A percentile compares a stretch with the other conserved stretches of the same genome.
These are phyloP conservation scores for Sebastes baramenuke DNA, from an alignment of 2,797 vertebrate genomes.

Conservation along the genomic window DNA sequence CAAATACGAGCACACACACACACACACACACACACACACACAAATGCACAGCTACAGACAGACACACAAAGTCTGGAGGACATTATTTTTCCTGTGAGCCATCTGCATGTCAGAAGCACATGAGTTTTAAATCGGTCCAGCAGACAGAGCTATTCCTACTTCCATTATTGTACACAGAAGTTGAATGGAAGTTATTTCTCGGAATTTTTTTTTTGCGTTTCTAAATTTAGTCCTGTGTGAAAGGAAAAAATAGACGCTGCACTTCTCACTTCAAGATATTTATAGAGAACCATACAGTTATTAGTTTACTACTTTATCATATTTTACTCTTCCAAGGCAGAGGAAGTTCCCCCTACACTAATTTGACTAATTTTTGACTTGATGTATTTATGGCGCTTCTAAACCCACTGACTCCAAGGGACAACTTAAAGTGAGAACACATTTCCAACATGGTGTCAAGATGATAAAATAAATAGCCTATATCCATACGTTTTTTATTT, in stretches of 20 bases:
- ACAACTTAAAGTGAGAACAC: neutral
- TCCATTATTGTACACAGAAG: slow-evolving; percentile 55
- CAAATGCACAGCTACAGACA: slow-evolving; percentile 32
- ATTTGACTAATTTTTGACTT: neutral
- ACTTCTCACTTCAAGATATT: neutral
- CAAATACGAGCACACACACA: neutral
- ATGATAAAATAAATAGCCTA: neutral
- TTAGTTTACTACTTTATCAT: neutral
- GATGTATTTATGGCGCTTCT: neutral
- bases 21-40: slow-evolving; percentile 6
- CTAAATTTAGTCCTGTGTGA: slow-evolving; percentile 32
- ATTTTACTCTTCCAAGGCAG: neutral
- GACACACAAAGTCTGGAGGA: slow-evolving; percentile 64
- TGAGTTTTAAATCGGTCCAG: slow-evolving; percentile 69
- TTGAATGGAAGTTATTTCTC: slow-evolving; percentile 45
- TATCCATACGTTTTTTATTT: neutral
- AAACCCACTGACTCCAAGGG: neutral
- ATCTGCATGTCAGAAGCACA: slow-evolving; percentile 74
- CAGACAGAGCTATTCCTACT: slow-evolving; percentile 54
- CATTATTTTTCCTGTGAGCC: slow-evolving; percentile 69
- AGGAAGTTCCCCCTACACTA: neutral
- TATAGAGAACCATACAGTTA: neutral
- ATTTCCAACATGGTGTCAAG: neutral
- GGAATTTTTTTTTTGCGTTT: slow-evolving; percentile 36
- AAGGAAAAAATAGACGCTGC: slow-evolving; percentile 7